Conservation (phyloP, 2,113 vertebrate genomes). For the Ornithorhynchus anatinus region DNA sequence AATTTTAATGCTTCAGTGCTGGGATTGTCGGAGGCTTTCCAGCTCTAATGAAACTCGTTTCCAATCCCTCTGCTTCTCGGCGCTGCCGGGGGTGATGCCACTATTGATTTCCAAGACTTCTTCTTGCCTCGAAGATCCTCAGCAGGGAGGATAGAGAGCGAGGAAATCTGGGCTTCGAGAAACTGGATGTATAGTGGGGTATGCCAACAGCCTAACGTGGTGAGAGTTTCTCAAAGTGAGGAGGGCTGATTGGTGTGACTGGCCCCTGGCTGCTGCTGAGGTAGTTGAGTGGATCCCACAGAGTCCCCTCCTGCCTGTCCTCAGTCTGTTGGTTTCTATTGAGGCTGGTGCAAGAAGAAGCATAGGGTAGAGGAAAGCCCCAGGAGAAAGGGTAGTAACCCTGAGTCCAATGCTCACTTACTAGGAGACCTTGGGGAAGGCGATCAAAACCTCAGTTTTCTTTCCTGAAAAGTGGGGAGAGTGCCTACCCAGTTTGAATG, state of each 20-base stretch:
- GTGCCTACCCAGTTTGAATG: conserved; percentile 1
- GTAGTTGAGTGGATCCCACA: too few relatives aligned
- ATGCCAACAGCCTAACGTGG: too few relatives aligned
- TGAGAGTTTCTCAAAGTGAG: too few relatives aligned
- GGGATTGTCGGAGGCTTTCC: conserved; percentile 8
- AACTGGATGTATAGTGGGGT: not conserved
- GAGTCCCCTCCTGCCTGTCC: too few relatives aligned
- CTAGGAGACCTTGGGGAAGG: too few relatives aligned
- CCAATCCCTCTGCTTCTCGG: not conserved
- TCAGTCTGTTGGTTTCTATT: too few relatives aligned
- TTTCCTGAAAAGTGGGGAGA: conserved; percentile 6
- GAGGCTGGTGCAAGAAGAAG: too few relatives aligned
- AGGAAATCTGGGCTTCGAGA: not conserved
- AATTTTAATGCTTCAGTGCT: conserved; percentile 40
- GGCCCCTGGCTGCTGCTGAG: too few relatives aligned
- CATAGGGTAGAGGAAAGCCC: too few relatives aligned
- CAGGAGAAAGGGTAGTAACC: too few relatives aligned
- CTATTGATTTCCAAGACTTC: not conserved
- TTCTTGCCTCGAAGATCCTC: not conserved
- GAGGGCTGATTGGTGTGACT: too few relatives aligned
- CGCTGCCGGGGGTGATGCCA: not conserved
- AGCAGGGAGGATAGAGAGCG: not conserved
- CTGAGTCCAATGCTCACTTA: too few relatives aligned
- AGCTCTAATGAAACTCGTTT: not conserved
- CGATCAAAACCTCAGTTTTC: not conserved